Evolutionary conservation across 2,888 invertebrate genomes (phyloP).

Genomic region (Xiphydria camelus): DNA sequence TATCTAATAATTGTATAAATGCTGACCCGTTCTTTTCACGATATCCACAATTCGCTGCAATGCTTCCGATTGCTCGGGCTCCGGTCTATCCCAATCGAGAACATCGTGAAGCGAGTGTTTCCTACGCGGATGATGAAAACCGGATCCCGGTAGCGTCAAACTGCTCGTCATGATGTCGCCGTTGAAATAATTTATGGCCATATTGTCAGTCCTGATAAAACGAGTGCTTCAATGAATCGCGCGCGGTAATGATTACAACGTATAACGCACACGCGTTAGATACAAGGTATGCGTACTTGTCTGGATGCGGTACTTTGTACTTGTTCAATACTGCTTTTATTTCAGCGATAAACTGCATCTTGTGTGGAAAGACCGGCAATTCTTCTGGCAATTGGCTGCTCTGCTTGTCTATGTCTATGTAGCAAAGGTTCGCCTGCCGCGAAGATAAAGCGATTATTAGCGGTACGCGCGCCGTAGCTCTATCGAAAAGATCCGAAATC

Average conservation of each 20-base stretch:
- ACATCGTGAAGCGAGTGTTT: conserved; percentile 83
- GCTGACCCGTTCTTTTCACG: conserved; percentile 77
- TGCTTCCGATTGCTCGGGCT: conserved; percentile 69
- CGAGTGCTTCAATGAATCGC: not conserved
- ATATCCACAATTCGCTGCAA: conserved; percentile 86
- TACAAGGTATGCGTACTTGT: conserved; percentile 55
- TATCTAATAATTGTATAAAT: not conserved
- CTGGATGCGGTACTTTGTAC: conserved; percentile 59
- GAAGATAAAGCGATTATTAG: conserved; percentile 21
- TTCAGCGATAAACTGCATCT: conserved; percentile 84
- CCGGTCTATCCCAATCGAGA: conserved; percentile 68
- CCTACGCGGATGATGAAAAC: conserved; percentile 66
- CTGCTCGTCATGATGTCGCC: conserved; percentile 78
- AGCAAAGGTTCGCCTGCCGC: conserved; percentile 83
- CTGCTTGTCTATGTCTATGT: conserved; percentile 94
- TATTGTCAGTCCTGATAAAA: conserved; percentile 51
- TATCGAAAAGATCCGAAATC: not conserved
- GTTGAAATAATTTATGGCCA: conserved; percentile 53
- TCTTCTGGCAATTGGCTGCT: conserved; percentile 94
- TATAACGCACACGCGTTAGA: too few species aligned
- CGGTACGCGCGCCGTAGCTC: too few species aligned
- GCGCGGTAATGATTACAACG: too few species aligned
- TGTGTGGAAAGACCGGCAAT: conserved; percentile 89
- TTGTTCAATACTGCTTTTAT: conserved; percentile 68
- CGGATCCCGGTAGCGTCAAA: conserved; percentile 72